Evolutionary conservation across 2,113 vertebrate genomes (phyloP), one percentile per base, ranked within the genome.

Genomic region (Sinocyclocheilus anophthalmus): DNA sequence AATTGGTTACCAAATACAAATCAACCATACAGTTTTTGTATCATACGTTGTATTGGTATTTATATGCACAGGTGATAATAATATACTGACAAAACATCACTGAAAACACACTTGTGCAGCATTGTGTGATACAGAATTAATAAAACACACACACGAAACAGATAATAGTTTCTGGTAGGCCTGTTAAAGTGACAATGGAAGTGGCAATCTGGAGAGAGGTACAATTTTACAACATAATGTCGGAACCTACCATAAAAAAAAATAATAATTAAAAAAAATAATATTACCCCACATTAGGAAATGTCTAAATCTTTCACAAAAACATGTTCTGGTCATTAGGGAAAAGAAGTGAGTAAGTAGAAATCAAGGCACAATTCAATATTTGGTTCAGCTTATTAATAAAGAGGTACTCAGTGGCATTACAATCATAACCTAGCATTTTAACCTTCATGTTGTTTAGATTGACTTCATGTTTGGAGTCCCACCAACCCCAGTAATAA

Each of bases 11-110:
- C 69, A 72, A 72, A 80, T 33, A 78, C 8, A 78, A 39, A 79
- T n/a, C 5, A 37, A 20, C 33, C 39, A 37, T 7, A 24, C 11
- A 7, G 11, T 63, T 80, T 80, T 42, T 18, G 42, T 82, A 4
- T 48, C 61, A 81, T 81, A 45, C 16, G 3, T 8, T 55, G 13
- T 77, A 65, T 55, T 77, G 48, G 48, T 79, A 20, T 82, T 50
- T 50, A 82, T 26, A 81, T 65, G 59, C 42, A 48, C 39, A 69
- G 42, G 61, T 81, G 13, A 30, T 81, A 69, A 13, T 16, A 81
- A 81, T 67, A 67, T 63, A 67, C 14, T 48, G 24, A 79, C 63
- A 82, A 67, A 81, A 63, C 30, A 16, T 37, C 1, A 61, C 55
- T n/a, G 30, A 8, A 63, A 57, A 81, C 10, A 81, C 5, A 61